Evolutionary conservation across 2,113 vertebrate species (phyloP).

Genomic region (Amia ocellicauda): DNA sequence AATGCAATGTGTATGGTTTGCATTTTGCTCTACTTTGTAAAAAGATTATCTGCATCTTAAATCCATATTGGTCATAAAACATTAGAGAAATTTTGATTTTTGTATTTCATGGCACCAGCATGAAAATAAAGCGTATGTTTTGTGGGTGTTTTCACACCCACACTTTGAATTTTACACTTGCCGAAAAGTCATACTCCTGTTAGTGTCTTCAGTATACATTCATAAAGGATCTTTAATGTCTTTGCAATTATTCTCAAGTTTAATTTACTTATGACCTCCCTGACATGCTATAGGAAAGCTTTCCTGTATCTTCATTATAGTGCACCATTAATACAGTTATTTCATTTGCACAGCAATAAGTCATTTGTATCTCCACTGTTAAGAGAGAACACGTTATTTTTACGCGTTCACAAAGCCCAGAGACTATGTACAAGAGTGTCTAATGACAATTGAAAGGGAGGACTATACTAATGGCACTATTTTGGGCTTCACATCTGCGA

Average conservation of each 20-base stretch:
- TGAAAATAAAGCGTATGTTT: no score
- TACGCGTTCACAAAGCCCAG: constrained; percentile 40
- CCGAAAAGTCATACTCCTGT: no score
- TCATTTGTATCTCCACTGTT: constrained; percentile 49
- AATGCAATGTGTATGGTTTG: no score
- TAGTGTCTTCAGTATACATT: no score
- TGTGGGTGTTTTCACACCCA: no score
- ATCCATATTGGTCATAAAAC: no score
- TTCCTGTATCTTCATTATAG: constrained; percentile 65
- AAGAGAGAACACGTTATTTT: constrained; percentile 49
- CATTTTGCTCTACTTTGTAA: no score
- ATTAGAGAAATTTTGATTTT: no score
- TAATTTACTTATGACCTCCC: constrained; percentile 52
- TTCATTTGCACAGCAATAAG: constrained; percentile 48
- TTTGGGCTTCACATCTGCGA: not conserved
- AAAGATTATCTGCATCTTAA: no score
- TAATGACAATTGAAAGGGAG: constrained; percentile 4
- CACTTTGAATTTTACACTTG: no score
- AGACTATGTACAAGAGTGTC: constrained; percentile 24
- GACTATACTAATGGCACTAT: not conserved
- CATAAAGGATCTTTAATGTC: constrained; percentile 22
- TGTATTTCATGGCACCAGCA: no score
- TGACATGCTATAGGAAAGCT: constrained; percentile 56
- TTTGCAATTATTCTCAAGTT: constrained; percentile 48
- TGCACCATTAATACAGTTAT: constrained; percentile 60